A percentile compares a stretch with the other conserved stretches of the same genome.
Evolutionary conservation across 2,113 vertebrate genomes (phyloP).

Genomic region (Terrapene triunguis): DNA sequence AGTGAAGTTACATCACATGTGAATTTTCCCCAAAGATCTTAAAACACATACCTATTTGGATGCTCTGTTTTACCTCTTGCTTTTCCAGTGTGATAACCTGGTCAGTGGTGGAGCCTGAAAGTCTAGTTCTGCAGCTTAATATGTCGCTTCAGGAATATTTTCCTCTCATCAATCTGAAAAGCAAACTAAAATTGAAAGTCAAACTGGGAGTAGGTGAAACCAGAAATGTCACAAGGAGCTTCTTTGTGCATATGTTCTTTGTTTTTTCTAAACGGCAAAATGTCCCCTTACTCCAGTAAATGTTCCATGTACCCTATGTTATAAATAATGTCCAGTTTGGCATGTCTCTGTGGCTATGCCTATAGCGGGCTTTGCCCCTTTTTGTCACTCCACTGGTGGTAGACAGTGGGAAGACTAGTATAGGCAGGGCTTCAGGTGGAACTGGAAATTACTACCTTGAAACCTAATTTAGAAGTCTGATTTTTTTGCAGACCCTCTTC

Average conservation of each 20-base stretch:
- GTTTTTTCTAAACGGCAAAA: background rate
- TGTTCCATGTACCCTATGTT: background rate
- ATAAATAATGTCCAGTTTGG: background rate
- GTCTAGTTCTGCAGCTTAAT: background rate
- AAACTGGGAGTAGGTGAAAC: background rate
- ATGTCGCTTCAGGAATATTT: background rate
- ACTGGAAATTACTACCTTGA: background rate
- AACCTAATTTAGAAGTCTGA: background rate
- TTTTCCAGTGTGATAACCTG: slow-evolving; percentile 20
- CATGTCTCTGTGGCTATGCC: background rate
- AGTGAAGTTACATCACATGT: background rate
- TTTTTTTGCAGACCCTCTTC: background rate
- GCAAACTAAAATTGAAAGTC: background rate
- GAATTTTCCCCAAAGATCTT: background rate
- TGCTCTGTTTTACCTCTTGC: background rate
- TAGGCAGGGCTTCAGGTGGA: background rate
- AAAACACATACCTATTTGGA: slow-evolving; percentile 1
- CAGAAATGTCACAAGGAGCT: background rate
- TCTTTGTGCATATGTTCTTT: background rate
- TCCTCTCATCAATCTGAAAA: background rate
- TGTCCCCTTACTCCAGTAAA: background rate
- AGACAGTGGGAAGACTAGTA: no score
- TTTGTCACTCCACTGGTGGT: background rate
- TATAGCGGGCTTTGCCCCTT: background rate
- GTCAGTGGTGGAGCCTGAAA: slow-evolving; percentile 10